phyloP scores from a whole-genome alignment of 2,888 invertebrate species.

The Mechanitis messenoides region DNA sequence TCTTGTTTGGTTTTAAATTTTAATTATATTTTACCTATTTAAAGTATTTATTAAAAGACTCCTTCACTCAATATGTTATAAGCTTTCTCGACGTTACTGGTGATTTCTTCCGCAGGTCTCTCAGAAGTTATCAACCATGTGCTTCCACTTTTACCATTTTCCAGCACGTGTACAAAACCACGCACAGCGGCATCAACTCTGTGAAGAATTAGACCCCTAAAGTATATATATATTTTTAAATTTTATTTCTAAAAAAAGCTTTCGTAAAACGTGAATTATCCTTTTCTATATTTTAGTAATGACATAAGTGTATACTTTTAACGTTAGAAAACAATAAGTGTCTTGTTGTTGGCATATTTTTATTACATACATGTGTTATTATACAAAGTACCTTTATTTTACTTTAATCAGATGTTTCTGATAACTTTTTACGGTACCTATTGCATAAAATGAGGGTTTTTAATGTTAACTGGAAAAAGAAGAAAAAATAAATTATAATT shows the following conservation, averaged over 20 bases:
- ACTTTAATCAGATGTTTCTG: too few species aligned
- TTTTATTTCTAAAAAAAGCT: neutral
- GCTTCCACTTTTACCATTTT: constrained; percentile 42
- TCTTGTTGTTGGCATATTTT: too few species aligned
- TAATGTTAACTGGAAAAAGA: neutral
- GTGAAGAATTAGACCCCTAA: constrained; percentile 24
- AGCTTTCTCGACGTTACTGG: constrained; percentile 45
- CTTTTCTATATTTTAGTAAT: too few species aligned
- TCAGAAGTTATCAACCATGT: constrained; percentile 56
- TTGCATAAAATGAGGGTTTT: neutral
- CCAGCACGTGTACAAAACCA: constrained; percentile 49
- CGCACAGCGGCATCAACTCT: constrained; percentile 51
- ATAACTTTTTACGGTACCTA: neutral
- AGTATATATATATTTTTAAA: neutral
- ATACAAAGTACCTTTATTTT: too few species aligned
- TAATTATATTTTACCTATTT: neutral
- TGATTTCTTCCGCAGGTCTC: constrained; percentile 53
- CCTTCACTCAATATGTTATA: constrained; percentile 48
- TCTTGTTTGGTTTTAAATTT: neutral
- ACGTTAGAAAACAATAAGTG: too few species aligned
- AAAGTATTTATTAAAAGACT: constrained; percentile 29
- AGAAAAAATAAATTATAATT: neutral
- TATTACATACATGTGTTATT: too few species aligned
- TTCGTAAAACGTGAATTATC: neutral
- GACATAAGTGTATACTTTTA: too few species aligned